Conservation (phyloP, 2,888 invertebrate genomes). For the Synanthedon tipuliformis region DNA sequence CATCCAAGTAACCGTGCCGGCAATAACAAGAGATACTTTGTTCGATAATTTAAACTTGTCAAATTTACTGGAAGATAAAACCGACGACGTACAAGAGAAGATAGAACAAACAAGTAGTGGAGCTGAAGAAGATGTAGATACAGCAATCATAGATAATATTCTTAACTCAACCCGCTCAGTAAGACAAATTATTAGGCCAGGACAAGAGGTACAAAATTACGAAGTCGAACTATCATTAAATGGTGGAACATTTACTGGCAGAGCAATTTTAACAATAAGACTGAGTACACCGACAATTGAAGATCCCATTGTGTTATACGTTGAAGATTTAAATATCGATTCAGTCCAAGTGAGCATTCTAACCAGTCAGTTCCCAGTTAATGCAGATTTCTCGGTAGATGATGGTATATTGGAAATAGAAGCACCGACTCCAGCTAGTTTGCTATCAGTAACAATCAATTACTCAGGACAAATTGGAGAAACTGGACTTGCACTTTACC, state of each 20-base stretch:
- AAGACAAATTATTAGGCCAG: conserved; percentile 20
- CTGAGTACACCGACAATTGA: conserved; percentile 19
- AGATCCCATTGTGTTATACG: conserved; percentile 22
- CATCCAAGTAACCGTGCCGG: not conserved
- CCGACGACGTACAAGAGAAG: not conserved
- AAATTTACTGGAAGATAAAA: not conserved
- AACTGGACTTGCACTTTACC: conserved; percentile 26
- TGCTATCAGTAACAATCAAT: conserved; percentile 27
- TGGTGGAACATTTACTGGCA: conserved; percentile 26
- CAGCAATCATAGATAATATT: not conserved
- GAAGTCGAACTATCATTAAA: conserved; percentile 24
- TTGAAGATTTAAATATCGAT: conserved; percentile 19
- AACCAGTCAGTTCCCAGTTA: conserved; percentile 17
- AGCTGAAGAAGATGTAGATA: not conserved
- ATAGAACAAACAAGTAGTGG: not conserved
- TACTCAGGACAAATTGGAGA: conserved; percentile 24
- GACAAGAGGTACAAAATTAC: conserved; percentile 25
- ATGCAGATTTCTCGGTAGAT: conserved; percentile 11
- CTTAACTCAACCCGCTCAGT: not conserved
- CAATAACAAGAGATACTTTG: conserved; percentile 1
- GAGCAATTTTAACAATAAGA: conserved; percentile 22
- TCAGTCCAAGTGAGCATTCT: conserved; percentile 26
- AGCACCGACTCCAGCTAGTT: conserved; percentile 13
- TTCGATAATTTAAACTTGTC: not conserved
- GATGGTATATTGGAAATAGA: conserved; percentile 24